Base-by-base conservation (phyloP, 2,888 invertebrate species). In the Sarcophaga subvicina region DNA sequence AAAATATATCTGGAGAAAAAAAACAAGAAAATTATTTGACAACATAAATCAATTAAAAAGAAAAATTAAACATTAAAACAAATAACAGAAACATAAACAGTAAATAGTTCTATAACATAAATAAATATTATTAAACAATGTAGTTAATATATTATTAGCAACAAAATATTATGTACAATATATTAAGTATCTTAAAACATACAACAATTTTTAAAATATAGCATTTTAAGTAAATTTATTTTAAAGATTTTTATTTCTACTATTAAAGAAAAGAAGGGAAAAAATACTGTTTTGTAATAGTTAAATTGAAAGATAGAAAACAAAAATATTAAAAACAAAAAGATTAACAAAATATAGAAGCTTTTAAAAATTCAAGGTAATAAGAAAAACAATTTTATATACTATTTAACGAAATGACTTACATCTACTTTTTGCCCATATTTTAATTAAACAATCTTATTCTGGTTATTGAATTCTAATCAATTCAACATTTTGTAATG, bases 141-240 rank as follows among this genome's bases (percentile, higher is more conserved):
- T 84, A 84, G 81, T 84, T 87, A 86, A 81, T 54, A 54, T 54
- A 81, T 67, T 66, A 81, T 78, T 78, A 80, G 83, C 77, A 83
- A 83, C 70, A 83, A 76, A 83, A 87, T 81, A 84, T 81, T 80
- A 80, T 84, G 54, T 73, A 75, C n/a, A 80, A 83, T 49, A 78
- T 78, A 67, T 70, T 63, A 67, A 12, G 11, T 70, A 63, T 20
- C 67, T 22, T 60, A 47, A 67, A 27, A 6, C 37, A 66, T 45
- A 45, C 45, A 20, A 45, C 12, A 14, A 77, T 83, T 77, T 77
- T 72, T 22, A 78, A 72, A 86, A 66, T 75, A 82, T 67, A 75
- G 64, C 69, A 82, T 78, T 81, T 64, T 85, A 76, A 81, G 45
- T 63, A 69, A 75, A 71, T n/a, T 73, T 12, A 63, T 78, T 80